Evolutionary conservation across 2,888 invertebrate genomes (phyloP).

Genomic region (Hedya salicella): DNA sequence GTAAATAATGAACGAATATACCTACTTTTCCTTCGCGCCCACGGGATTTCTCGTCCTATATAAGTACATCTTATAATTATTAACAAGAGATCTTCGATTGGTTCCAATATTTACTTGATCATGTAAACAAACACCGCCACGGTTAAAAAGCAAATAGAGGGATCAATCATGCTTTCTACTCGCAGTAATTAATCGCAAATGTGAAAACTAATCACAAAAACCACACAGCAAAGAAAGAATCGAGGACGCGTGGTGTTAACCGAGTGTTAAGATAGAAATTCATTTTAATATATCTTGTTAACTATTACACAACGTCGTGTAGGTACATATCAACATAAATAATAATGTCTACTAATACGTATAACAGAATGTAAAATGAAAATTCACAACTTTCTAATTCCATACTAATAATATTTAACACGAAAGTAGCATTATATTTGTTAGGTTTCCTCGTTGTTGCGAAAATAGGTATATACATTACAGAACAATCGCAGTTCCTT

Average conservation of each 20-base stretch:
- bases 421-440: background rate
- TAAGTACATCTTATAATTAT: background rate
- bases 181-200: slow-evolving; percentile 47
- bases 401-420: background rate
- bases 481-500: too few species aligned
- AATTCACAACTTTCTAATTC: background rate
- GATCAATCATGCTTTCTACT: slow-evolving; percentile 49
- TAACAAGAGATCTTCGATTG: background rate
- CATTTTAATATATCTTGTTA: slow-evolving; percentile 35
- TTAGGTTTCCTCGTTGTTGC: background rate
- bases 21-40: too few species aligned
- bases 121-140: slow-evolving; percentile 29
- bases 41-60: too few species aligned
- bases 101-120: slow-evolving; percentile 1
- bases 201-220: slow-evolving; percentile 51
- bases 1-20: too few species aligned
- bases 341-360: background rate
- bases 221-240: slow-evolving; percentile 30
- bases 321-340: background rate
- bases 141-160: slow-evolving; percentile 33
- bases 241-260: slow-evolving; percentile 41
- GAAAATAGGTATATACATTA: too few species aligned
- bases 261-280: slow-evolving; percentile 32
- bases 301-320: slow-evolving; percentile 4
- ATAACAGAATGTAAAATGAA: background rate